Evolutionary conservation across 2,888 invertebrate genomes (phyloP).

Genomic region (Coenonympha arcania): DNA sequence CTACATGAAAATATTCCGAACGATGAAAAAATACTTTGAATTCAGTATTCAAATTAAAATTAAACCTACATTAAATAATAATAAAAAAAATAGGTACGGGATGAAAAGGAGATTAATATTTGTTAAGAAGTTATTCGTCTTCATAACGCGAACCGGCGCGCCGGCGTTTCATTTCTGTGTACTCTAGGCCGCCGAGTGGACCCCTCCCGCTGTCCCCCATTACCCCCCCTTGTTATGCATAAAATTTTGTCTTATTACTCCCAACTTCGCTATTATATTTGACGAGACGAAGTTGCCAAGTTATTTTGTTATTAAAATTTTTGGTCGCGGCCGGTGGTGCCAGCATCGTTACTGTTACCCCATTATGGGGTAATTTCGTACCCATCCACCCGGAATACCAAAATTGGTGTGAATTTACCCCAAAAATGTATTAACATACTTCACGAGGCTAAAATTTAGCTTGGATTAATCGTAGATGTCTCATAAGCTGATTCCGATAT

Average conservation of each 20-base stretch:
- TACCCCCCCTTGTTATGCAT: conserved; percentile 70
- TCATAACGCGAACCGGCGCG: no score
- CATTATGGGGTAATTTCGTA: conserved; percentile 6
- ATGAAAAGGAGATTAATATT: conserved; percentile 68
- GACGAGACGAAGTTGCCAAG: conserved; percentile 69
- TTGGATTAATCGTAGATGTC: no score
- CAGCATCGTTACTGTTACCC: conserved; percentile 3
- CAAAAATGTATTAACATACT: neutral
- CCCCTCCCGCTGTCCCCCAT: conserved; percentile 47
- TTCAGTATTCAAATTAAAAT: conserved; percentile 50
- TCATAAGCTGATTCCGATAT: no score
- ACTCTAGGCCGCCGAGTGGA: conserved; percentile 70
- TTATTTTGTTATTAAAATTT: conserved; percentile 75
- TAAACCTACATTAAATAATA: conserved; percentile 43
- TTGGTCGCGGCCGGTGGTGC: conserved; percentile 42
- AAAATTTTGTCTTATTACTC: conserved; percentile 74
- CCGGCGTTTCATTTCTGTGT: conserved; percentile 71
- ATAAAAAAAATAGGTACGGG: conserved; percentile 49
- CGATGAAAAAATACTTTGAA: no score
- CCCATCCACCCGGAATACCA: neutral
- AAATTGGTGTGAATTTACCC: no score
- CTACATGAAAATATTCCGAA: no score
- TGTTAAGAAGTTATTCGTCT: conserved; percentile 72
- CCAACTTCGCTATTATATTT: conserved; percentile 73
- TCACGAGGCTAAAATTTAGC: no score